Percentiles rank a stretch among this genome's conserved stretches.
Evolutionary conservation across 2,797 vertebrate genomes (phyloP).

Genomic region (Alcedo atthis): DNA sequence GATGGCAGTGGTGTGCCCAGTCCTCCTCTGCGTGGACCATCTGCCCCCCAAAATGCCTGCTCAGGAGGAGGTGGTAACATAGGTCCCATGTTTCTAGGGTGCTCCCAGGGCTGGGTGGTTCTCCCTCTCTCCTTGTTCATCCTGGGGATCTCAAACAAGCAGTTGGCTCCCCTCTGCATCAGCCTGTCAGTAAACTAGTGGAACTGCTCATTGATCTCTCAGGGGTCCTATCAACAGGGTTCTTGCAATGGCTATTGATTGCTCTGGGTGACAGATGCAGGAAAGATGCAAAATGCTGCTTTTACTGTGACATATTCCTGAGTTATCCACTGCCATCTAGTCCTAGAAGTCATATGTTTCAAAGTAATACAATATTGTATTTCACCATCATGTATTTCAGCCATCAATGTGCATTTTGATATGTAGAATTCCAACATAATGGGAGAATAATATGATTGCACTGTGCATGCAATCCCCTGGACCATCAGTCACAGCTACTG

Average conservation of each 20-base stretch:
- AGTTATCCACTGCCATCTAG: background rate
- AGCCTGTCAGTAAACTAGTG: background rate
- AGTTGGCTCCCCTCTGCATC: background rate
- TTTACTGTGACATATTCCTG: background rate
- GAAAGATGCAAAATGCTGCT: background rate
- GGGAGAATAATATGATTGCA: background rate
- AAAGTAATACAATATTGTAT: background rate
- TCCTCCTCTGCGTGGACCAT: fast-evolving
- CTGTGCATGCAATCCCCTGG: background rate
- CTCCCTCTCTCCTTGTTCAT: background rate
- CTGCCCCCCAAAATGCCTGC: background rate
- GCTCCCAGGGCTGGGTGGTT: background rate
- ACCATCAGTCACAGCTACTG: fast-evolving
- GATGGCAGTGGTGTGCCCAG: fast-evolving
- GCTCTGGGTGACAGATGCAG: background rate
- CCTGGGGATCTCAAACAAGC: fast-evolving
- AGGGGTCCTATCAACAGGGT: background rate
- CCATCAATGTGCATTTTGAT: background rate
- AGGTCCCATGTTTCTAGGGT: fast-evolving
- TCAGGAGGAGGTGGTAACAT: fast-evolving
- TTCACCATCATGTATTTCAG: background rate
- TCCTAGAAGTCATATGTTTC: background rate
- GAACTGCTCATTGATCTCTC: background rate
- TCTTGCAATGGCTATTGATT: background rate
- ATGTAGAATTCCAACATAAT: background rate